Conservation (phyloP, 2,888 invertebrate genomes). For the Chrysolina oricalcia region DNA sequence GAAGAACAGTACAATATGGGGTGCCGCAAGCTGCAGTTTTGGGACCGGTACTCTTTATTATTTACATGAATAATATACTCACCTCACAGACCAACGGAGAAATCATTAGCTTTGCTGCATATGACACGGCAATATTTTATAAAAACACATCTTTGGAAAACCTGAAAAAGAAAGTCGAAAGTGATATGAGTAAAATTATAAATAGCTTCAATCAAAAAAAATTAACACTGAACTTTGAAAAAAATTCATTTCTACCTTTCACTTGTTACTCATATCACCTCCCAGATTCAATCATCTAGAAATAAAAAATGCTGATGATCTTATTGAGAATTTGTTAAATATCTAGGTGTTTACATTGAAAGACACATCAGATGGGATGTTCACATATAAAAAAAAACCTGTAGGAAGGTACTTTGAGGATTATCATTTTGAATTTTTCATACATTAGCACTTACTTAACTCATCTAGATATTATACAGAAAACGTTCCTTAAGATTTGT, state of each 20-base stretch:
- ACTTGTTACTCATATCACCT: slow-evolving; percentile 17
- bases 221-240: slow-evolving; percentile 8
- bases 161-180: slow-evolving; percentile 17
- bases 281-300: no score
- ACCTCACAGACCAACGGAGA: neutral
- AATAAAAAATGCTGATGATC: no score
- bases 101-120: no score
- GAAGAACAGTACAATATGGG: no score
- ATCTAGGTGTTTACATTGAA: slow-evolving; percentile 16
- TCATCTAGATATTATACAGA: neutral
- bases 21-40: no score
- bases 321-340: slow-evolving; percentile 25
- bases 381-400: slow-evolving; percentile 13
- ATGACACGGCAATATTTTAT: slow-evolving; percentile 24
- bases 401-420: slow-evolving; percentile 14
- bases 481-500: slow-evolving; percentile 2
- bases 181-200: slow-evolving; percentile 18
- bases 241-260: slow-evolving; percentile 4
- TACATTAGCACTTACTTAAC: neutral
- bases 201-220: slow-evolving; percentile 20
- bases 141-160: slow-evolving; percentile 16
- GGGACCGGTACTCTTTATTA: no score
- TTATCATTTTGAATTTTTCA: neutral
- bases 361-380: slow-evolving; percentile 16
- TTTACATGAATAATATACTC: no score